These are phyloP conservation scores for Melanotaenia pygmaea DNA, from an alignment of 2,797 vertebrate genomes.

Conservation along the genomic window DNA sequence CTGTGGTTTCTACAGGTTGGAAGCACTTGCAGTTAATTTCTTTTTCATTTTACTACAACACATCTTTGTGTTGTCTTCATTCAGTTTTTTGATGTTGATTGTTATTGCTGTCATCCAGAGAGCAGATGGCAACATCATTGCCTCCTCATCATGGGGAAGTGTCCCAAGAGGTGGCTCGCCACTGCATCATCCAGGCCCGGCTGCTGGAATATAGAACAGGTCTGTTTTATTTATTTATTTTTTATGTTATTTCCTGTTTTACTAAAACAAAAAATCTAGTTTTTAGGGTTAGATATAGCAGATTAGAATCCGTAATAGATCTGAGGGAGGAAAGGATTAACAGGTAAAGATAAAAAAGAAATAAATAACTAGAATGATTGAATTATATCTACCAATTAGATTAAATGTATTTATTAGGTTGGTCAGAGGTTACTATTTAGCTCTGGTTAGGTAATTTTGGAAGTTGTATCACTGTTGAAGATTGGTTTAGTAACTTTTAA, in stretches of 20 bases:
- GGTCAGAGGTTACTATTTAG: background rate
- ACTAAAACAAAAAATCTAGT: too few species aligned
- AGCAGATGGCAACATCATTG: background rate
- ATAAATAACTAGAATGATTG: background rate
- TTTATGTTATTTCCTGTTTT: background rate
- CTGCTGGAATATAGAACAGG: conserved; percentile 92
- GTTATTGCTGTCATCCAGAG: conserved; percentile 39
- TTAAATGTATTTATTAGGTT: background rate
- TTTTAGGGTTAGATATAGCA: background rate
- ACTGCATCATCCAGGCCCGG: conserved; percentile 92
- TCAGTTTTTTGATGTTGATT: background rate
- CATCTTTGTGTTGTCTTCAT: background rate
- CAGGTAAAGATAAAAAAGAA: background rate
- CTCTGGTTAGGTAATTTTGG: background rate
- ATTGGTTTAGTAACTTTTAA: background rate
- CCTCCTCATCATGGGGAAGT: conserved; percentile 63
- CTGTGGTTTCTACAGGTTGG: conserved; percentile 85
- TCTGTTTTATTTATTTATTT: conserved; percentile 64
- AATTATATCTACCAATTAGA: background rate
- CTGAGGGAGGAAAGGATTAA: background rate
- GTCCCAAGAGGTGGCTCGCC: conserved; percentile 87
- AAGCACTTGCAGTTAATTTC: background rate
- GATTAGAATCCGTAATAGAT: background rate
- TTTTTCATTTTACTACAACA: background rate
- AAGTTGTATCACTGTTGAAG: background rate